Conservation (phyloP, 2,888 invertebrate species). For the Hyppa rectilinea region DNA sequence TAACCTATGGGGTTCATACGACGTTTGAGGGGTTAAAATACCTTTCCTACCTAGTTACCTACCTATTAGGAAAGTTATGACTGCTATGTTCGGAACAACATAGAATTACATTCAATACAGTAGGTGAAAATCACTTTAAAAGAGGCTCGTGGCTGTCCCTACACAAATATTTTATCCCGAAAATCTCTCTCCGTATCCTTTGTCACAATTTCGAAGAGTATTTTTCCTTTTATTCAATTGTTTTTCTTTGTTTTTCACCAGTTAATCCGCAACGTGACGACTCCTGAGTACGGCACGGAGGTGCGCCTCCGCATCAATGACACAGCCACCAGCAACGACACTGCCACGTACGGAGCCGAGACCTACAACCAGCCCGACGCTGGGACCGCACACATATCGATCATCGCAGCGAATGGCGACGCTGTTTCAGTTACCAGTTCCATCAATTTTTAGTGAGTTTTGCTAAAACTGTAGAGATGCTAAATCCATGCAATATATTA, state of each 20-base stretch:
- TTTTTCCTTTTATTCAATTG: neutral
- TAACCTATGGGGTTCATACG: too few relatives aligned
- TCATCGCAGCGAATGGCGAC: constrained; percentile 96
- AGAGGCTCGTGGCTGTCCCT: too few relatives aligned
- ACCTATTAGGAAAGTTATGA: too few relatives aligned
- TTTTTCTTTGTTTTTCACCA: constrained; percentile 68
- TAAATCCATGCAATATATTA: neutral
- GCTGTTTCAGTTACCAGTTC: constrained; percentile 98
- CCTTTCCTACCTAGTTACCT: too few relatives aligned
- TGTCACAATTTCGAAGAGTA: too few relatives aligned
- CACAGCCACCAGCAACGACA: constrained; percentile 91
- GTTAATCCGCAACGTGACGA: constrained; percentile 92
- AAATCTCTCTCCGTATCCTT: neutral
- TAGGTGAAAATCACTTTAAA: too few relatives aligned
- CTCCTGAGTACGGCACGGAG: constrained; percentile 90
- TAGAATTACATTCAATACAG: too few relatives aligned
- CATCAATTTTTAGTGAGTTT: constrained; percentile 94
- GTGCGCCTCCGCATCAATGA: constrained; percentile 92
- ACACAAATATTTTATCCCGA: too few relatives aligned
- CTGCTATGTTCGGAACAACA: too few relatives aligned
- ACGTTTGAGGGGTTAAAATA: too few relatives aligned
- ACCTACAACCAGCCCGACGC: constrained; percentile 91
- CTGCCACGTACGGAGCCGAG: constrained; percentile 92
- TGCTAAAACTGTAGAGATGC: neutral
- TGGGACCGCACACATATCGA: constrained; percentile 97